Evolutionary conservation across 2,888 invertebrate species (phyloP).

Genomic region (Chalcis sispes): DNA sequence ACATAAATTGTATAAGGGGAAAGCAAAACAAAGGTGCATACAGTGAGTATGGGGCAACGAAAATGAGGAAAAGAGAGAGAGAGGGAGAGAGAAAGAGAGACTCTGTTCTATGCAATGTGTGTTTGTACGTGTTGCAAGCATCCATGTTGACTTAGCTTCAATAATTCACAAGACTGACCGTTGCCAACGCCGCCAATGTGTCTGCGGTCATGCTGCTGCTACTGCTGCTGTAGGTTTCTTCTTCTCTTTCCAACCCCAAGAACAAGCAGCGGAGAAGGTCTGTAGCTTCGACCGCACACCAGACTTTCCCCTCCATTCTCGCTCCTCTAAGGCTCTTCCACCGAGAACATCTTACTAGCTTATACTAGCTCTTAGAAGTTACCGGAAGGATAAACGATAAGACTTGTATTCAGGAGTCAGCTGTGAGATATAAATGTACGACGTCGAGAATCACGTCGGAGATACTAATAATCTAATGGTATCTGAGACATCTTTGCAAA

Average conservation of each 20-base stretch:
- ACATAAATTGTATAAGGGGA: background rate
- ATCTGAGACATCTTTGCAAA: background rate
- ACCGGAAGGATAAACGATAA: background rate
- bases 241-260: background rate
- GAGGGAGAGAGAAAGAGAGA: background rate
- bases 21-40: too few relatives aligned
- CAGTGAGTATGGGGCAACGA: background rate
- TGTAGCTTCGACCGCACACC: slow-evolving; percentile 10
- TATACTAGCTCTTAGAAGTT: slow-evolving; percentile 7
- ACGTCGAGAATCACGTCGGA: background rate
- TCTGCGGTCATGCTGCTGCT: slow-evolving; percentile 51
- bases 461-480: slow-evolving; percentile 46
- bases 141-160: slow-evolving; percentile 60
- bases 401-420: too few relatives aligned
- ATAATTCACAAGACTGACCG: slow-evolving; percentile 61
- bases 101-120: background rate
- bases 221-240: slow-evolving; percentile 12
- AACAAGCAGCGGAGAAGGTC: background rate
- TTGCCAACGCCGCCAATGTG: slow-evolving; percentile 56
- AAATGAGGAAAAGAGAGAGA: background rate
- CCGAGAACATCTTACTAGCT: slow-evolving; percentile 1
- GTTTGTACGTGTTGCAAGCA: slow-evolving; percentile 30
- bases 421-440: background rate
- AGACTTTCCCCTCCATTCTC: background rate
- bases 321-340: background rate